Evolutionary conservation across 2,888 invertebrate species (phyloP), one percentile per base, ranked within the genome.

Genomic region (Cephus nigrinus): DNA sequence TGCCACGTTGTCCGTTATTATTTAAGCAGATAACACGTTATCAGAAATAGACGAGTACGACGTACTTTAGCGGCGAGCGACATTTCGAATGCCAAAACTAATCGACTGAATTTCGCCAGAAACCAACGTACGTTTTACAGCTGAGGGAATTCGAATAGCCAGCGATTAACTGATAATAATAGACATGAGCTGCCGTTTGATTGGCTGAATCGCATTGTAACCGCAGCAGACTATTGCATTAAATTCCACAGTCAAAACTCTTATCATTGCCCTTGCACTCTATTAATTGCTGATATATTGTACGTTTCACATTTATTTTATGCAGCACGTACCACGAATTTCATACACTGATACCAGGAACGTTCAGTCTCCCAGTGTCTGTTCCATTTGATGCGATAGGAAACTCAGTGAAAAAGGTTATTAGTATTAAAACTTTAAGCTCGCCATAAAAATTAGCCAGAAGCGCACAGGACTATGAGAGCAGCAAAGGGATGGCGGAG

Each of bases 121-220:
- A 75, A 68, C 75, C 72, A 35, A 55, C 30, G 40, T 33, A 31
- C 75, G 78, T 35, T 78, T 78, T 68, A 78, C 78, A 75, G 75
- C 75, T 68, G 71, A 73, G 55, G 71, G 73, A 75, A 72, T 68
- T 69, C 71, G 23, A 34, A 74, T 76, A 72, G 36, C 30, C 33
- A 33, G 32, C 55, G 73, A 73, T 73, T 73, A 71, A 73, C 40
- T 33, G 40, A 76, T 36, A 15, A 71, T 71, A 71, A 71, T 71
- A 71, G 71, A 31, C 71, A 32, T 55, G 55, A 55, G 23, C 23
- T 55, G 9, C 15, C 23, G 23, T 55, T 55, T 55, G 55, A 55
- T 55, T 55, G 23, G 55, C 55, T 55, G 23, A 55, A 55, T 23
- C 23, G 55, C 55, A 55, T 55, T 55, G 55, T 55, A 55, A 55